phyloP scores from a whole-genome alignment of 2,888 invertebrate species.

The Amiota mariae region DNA sequence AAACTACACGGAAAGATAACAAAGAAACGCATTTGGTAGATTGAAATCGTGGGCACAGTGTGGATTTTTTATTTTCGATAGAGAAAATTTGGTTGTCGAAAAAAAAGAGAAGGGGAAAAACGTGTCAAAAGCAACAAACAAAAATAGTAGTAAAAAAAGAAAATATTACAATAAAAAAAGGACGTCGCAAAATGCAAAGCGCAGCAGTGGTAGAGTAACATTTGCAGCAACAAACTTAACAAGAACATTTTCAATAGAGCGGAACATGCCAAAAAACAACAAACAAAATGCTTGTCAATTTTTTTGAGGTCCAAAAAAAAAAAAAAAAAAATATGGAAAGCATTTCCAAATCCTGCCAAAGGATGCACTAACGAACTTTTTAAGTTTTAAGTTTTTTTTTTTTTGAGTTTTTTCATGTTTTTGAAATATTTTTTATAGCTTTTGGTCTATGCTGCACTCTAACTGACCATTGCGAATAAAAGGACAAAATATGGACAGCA shows the following conservation, averaged over 20 bases:
- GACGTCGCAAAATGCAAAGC: not conserved
- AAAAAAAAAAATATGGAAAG: conserved; percentile 21
- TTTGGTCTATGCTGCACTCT: not conserved
- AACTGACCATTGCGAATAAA: no score
- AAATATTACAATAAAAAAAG: not conserved
- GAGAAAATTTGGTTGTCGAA: not conserved
- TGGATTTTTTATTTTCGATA: conserved; percentile 34
- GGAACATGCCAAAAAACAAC: not conserved
- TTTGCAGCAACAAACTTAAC: conserved; percentile 11
- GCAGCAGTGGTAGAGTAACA: not conserved
- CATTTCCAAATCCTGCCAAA: conserved; percentile 46
- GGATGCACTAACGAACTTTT: conserved; percentile 46
- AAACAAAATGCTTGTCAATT: not conserved
- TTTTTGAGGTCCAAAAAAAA: conserved; percentile 1
- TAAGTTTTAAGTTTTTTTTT: conserved; percentile 8
- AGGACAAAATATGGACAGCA: no score
- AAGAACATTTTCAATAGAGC: conserved; percentile 18
- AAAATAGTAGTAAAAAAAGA: conserved; percentile 11
- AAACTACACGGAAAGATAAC: conserved; percentile 7
- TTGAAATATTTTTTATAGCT: conserved; percentile 22
- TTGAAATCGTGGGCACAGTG: conserved; percentile 35
- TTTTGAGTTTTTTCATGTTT: not conserved
- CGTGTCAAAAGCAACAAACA: conserved; percentile 20
- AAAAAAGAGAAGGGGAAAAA: not conserved
- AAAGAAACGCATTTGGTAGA: conserved; percentile 36